phyloP scores from a whole-genome alignment of 2,113 vertebrate genomes.

The Microcebus tavaratra region DNA sequence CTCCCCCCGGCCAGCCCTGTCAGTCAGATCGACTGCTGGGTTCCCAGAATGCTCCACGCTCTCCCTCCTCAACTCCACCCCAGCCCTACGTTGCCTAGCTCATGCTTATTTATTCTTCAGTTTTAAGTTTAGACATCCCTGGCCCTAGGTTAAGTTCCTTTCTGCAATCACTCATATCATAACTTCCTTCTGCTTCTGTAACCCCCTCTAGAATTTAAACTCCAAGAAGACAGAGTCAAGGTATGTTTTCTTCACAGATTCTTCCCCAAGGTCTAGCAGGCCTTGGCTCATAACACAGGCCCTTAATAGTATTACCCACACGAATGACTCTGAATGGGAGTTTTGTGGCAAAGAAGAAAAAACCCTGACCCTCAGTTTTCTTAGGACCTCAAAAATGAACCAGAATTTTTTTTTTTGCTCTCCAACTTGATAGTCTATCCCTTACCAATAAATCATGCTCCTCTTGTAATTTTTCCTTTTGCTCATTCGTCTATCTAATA shows the following conservation, averaged over 20 bases:
- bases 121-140: not conserved
- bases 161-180: not conserved
- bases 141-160: not conserved
- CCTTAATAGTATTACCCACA: not conserved
- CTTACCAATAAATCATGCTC: not conserved
- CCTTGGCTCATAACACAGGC: not conserved
- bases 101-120: not conserved
- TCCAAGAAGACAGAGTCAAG: not conserved
- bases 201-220: not conserved
- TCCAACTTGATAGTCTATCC: not conserved
- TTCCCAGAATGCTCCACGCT: not conserved
- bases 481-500: not conserved
- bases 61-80: not conserved
- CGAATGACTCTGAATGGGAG: not conserved
- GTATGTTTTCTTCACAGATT: not conserved
- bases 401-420: not conserved
- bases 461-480: not conserved
- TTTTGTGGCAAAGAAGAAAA: not conserved
- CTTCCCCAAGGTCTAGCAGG: not conserved
- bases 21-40: not conserved
- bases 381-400: constrained; percentile 3
- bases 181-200: not conserved
- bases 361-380: not conserved
- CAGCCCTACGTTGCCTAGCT: accelerated
- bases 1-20: accelerated